phyloP scores from a whole-genome alignment of 1,140 invertebrate genomes.

The Marisa cornuarietis region DNA sequence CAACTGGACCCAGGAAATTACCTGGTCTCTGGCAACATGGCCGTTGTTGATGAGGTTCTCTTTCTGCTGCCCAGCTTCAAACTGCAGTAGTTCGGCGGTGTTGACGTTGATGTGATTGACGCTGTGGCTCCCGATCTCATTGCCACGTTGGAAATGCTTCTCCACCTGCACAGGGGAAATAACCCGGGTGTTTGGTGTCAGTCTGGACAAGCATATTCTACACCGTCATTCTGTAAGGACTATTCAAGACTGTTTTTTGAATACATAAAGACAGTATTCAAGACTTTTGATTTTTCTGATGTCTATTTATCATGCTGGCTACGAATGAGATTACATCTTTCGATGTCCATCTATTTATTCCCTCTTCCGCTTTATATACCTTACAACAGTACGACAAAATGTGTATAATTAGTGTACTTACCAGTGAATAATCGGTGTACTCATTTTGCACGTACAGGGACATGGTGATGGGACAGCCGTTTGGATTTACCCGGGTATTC shows the following conservation, averaged over 20 bases:
- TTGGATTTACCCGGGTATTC: constrained; percentile 77
- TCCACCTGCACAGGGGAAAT: neutral
- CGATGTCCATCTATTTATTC: too few relatives aligned
- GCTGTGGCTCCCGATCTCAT: constrained; percentile 88
- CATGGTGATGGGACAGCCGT: constrained; percentile 81
- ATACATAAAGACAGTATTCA: too few relatives aligned
- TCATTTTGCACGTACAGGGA: constrained; percentile 86
- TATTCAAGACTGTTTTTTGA: too few relatives aligned
- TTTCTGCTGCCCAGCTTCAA: constrained; percentile 39
- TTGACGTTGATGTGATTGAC: constrained; percentile 70
- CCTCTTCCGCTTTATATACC: too few relatives aligned
- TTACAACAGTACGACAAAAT: too few relatives aligned
- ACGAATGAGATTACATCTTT: too few relatives aligned
- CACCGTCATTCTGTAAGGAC: too few relatives aligned
- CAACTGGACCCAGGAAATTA: neutral
- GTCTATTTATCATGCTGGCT: too few relatives aligned
- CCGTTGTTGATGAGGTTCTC: constrained; percentile 35
- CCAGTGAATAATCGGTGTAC: constrained; percentile 76
- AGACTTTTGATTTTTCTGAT: too few relatives aligned
- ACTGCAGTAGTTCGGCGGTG: constrained; percentile 34
- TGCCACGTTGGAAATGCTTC: constrained; percentile 73
- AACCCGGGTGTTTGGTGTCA: too few relatives aligned
- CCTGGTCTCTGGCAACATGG: neutral
- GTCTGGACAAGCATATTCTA: too few relatives aligned
- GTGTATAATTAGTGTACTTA: neutral